Percentiles rank a stretch among this genome's conserved stretches.
Evolutionary conservation across 1,140 invertebrate genomes (phyloP).

Genomic region (Thrips palmi): DNA sequence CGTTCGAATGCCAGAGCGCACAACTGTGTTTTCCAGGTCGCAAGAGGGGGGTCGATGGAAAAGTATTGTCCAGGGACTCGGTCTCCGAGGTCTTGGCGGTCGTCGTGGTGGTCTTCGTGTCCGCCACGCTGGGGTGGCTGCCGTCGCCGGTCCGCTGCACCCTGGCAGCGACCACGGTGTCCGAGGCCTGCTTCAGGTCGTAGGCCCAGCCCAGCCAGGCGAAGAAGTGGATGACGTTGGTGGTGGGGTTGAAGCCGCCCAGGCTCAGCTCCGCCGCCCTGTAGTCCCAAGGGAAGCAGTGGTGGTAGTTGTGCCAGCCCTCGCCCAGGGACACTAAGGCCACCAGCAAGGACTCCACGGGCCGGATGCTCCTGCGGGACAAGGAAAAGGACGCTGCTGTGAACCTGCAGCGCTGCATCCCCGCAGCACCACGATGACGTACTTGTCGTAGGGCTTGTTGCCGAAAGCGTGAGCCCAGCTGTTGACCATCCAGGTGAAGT

Average conservation of each 20-base stretch:
- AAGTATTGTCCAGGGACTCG: no score
- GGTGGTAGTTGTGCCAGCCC: conserved; percentile 92
- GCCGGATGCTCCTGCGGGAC: conserved; percentile 42
- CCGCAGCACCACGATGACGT: no score
- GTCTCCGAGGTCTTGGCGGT: no score
- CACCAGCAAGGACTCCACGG: conserved; percentile 50
- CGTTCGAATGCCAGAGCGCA: no score
- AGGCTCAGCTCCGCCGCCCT: conserved; percentile 48
- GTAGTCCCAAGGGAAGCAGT: conserved; percentile 91
- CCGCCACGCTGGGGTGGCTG: no score
- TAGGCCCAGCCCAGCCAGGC: conserved; percentile 34
- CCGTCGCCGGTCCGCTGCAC: conserved; percentile 32
- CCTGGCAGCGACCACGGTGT: conserved; percentile 22
- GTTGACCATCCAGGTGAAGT: no score
- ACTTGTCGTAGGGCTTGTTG: no score
- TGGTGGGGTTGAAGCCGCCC: conserved; percentile 26
- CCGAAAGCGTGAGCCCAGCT: conserved; percentile 55
- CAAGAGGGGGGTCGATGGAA: no score
- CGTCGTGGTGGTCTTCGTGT: no score
- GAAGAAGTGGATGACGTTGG: conserved; percentile 18
- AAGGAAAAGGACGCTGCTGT: conserved; percentile 10
- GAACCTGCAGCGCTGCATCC: no score
- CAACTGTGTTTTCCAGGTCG: no score
- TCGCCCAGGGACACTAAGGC: conserved; percentile 54
- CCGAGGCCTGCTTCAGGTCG: conserved; percentile 33